Conservation (phyloP, 2,113 vertebrate species). For the Engystomops pustulosus region DNA sequence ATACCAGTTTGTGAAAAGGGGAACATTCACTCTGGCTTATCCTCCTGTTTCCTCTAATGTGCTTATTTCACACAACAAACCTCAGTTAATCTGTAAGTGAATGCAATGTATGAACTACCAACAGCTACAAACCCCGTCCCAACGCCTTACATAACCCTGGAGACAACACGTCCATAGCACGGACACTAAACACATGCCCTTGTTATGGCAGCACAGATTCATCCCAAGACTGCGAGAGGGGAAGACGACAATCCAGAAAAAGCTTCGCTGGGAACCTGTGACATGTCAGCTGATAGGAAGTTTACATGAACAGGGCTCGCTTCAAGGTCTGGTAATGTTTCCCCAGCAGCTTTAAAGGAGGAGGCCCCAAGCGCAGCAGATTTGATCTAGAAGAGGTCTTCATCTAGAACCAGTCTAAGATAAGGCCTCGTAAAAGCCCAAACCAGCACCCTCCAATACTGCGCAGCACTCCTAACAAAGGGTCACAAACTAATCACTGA, state of each 20-base stretch:
- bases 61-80: not conserved
- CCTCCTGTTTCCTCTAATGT: not conserved
- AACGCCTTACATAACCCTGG: not conserved
- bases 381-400: too few species aligned
- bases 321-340: not conserved
- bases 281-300: slow-evolving; percentile 32
- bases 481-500: too few species aligned
- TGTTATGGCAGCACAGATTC: not conserved
- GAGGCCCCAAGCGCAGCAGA: too few species aligned
- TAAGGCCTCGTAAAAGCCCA: too few species aligned
- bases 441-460: too few species aligned
- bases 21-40: too few species aligned
- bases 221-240: not conserved
- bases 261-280: too few species aligned
- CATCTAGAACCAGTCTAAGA: too few species aligned
- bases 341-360: slow-evolving; percentile 8
- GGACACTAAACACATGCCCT: not conserved
- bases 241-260: too few species aligned
- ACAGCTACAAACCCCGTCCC: not conserved
- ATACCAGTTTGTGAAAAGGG: too few species aligned
- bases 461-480: too few species aligned
- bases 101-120: not conserved
- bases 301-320: not conserved
- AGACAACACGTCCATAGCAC: not conserved
- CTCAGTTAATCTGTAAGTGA: not conserved